Conservation (phyloP, 2,888 invertebrate species). For the Apamea epomidion region DNA sequence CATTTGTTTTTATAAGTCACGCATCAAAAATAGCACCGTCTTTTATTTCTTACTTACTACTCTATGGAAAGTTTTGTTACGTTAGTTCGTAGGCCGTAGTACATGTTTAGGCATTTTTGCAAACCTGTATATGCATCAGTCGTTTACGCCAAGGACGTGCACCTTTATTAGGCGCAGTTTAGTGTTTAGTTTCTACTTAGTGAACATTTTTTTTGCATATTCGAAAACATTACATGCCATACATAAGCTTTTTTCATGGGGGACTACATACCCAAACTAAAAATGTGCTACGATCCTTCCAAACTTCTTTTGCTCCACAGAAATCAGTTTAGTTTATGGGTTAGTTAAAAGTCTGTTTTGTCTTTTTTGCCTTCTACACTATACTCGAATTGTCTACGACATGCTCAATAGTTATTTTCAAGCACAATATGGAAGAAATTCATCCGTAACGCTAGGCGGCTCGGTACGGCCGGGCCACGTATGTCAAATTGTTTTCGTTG, state of each 20-base stretch:
- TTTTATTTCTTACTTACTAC: not conserved
- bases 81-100: not conserved
- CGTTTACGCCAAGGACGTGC: no score
- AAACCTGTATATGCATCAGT: not conserved
- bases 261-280: not conserved
- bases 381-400: not conserved
- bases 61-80: not conserved
- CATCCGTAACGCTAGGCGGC: not conserved
- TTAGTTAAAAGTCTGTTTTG: not conserved
- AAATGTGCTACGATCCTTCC: not conserved
- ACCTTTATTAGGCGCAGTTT: not conserved
- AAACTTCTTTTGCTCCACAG: not conserved
- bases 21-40: no score
- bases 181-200: not conserved
- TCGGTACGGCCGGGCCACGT: no score
- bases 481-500: conserved; percentile 1
- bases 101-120: not conserved
- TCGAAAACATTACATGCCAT: not conserved
- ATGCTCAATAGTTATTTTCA: not conserved
- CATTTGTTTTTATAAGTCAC: not conserved
- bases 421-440: not conserved
- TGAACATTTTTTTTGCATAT: not conserved
- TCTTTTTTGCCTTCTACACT: not conserved
- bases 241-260: not conserved
- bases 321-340: not conserved